A percentile compares a stretch with the other conserved stretches of the same genome.
Evolutionary conservation across 2,113 vertebrate genomes (phyloP).

Genomic region (Malurus cyaneus): DNA sequence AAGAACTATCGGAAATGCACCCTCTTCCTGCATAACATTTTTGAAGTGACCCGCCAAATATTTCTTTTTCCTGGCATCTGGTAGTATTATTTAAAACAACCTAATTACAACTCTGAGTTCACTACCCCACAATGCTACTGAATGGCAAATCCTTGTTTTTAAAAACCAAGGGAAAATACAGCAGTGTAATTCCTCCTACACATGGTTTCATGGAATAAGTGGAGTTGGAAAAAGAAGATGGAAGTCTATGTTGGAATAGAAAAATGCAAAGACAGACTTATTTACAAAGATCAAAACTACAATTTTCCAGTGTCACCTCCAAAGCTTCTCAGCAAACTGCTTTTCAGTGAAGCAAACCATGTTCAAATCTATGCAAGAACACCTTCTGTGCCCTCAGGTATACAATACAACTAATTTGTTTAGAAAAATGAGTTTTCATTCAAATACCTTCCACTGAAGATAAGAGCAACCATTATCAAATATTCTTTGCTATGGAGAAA

Average conservation of each 20-base stretch:
- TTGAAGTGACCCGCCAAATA: background rate
- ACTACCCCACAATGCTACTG: background rate
- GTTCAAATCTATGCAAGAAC: slow-evolving; percentile 12
- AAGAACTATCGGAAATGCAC: background rate
- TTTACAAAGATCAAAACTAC: slow-evolving; percentile 46
- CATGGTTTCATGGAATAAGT: background rate
- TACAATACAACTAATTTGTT: background rate
- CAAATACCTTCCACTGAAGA: slow-evolving; percentile 72
- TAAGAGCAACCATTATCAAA: slow-evolving; percentile 95
- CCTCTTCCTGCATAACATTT: background rate
- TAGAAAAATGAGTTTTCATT: slow-evolving; percentile 39
- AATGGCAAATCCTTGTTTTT: background rate
- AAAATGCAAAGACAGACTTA: background rate
- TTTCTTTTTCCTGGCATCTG: background rate
- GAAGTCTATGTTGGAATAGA: slow-evolving; percentile 11
- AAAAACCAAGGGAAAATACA: slow-evolving; percentile 7
- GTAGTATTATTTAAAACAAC: background rate
- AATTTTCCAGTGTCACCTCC: slow-evolving; percentile 29
- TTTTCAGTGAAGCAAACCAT: background rate
- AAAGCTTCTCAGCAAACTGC: slow-evolving; percentile 4
- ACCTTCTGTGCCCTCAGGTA: slow-evolving; percentile 43
- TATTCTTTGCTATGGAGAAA: slow-evolving; percentile 74
- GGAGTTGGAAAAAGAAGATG: background rate
- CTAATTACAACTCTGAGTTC: background rate
- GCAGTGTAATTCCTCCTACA: slow-evolving; percentile 12